Percentiles rank a stretch among this genome's conserved stretches.
Conservation (phyloP, 35 echinoderm and acorn worm species). For the Lytechinus pictus region DNA sequence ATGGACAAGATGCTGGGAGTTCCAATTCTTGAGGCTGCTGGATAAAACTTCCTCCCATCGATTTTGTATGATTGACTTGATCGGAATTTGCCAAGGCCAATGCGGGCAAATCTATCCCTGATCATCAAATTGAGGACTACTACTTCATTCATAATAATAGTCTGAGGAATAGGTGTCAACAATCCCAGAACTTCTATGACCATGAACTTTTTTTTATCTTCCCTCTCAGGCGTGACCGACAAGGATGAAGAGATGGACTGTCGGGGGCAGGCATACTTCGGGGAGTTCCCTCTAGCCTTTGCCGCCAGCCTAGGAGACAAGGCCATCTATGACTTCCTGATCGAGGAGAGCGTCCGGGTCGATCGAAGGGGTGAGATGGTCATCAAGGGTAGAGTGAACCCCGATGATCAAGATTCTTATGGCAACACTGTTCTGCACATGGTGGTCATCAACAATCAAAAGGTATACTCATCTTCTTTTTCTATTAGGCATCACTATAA, state of each 20-base stretch:
- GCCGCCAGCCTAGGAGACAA: constrained; percentile 80
- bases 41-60: no score
- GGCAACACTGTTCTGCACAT: constrained; percentile 96
- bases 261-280: constrained; percentile 80
- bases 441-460: constrained; percentile 92
- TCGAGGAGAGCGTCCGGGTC: constrained; percentile 62
- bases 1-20: no score
- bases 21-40: no score
- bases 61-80: no score
- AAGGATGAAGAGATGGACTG: constrained; percentile 43
- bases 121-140: no score
- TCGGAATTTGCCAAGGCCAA: no score
- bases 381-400: constrained; percentile 70
- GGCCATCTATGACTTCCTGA: constrained; percentile 91
- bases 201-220: not conserved
- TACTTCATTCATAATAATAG: no score
- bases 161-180: no score
- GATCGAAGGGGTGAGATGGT: not conserved
- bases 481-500: no score
- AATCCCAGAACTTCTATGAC: not conserved
- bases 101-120: no score
- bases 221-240: not conserved
- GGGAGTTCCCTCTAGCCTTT: constrained; percentile 92
- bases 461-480: constrained; percentile 33
- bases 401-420: constrained; percentile 78